phyloP scores from a whole-genome alignment of 2,797 vertebrate genomes.

The Microhierax caerulescens region DNA sequence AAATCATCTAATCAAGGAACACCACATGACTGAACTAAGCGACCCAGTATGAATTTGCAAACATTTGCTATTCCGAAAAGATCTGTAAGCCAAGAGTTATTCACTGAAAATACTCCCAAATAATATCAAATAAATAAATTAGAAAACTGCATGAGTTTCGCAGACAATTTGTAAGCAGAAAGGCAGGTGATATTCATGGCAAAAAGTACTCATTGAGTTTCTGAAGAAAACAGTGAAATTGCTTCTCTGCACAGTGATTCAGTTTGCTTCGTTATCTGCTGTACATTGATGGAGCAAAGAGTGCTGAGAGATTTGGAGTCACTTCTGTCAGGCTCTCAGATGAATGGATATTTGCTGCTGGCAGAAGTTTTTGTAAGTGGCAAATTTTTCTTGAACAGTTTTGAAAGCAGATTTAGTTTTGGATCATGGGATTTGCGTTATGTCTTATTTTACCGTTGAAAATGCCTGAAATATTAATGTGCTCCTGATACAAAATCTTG shows the following conservation, averaged over 20 bases:
- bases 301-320: background rate
- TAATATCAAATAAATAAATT: background rate
- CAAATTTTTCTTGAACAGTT: background rate
- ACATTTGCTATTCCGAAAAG: background rate
- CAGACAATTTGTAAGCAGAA: background rate
- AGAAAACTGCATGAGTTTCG: background rate
- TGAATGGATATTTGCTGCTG: background rate
- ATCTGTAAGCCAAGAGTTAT: background rate
- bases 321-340: background rate
- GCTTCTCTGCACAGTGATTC: background rate
- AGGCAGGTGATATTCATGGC: background rate
- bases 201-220: background rate
- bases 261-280: background rate
- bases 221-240: background rate
- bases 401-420: background rate
- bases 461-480: background rate
- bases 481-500: background rate
- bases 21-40: background rate
- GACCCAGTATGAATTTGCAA: background rate
- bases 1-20: conserved; percentile 13
- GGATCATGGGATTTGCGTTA: background rate
- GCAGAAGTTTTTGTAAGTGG: background rate
- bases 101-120: background rate
- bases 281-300: background rate
- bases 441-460: background rate